Percentiles rank a stretch among this genome's conserved stretches.
phyloP scores from a whole-genome alignment of 1,140 invertebrate genomes.

The Pinna nobilis region DNA sequence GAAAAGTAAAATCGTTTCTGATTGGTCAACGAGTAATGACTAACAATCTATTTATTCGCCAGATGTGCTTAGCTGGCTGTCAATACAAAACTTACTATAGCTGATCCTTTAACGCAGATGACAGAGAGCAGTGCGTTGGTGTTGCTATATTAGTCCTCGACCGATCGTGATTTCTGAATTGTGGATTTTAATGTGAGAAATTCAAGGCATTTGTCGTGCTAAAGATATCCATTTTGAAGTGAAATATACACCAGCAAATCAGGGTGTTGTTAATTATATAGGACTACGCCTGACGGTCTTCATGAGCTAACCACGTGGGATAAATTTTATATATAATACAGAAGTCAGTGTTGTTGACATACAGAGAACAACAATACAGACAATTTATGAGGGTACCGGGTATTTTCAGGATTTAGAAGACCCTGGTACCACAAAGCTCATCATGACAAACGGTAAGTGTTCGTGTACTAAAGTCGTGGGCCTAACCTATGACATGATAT shows the following conservation, averaged over 20 bases:
- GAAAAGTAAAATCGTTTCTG: constrained; percentile 8
- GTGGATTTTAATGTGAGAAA: constrained; percentile 6
- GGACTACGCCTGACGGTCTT: no score
- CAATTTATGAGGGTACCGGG: no score
- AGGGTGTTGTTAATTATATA: neutral
- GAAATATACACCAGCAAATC: neutral
- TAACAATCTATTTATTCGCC: constrained; percentile 18
- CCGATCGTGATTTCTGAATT: neutral
- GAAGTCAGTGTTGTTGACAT: no score
- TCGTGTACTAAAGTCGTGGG: no score
- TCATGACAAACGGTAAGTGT: no score
- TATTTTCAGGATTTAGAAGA: no score
- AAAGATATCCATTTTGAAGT: neutral
- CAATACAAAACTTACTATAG: constrained; percentile 10
- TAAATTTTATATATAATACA: no score
- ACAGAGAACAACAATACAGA: no score
- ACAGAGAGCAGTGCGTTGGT: constrained; percentile 4
- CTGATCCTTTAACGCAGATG: constrained; percentile 9
- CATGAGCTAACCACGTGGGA: no score
- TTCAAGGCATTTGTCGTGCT: constrained; percentile 1
- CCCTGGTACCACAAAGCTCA: no score
- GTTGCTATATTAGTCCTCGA: neutral
- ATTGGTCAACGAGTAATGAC: constrained; percentile 12
- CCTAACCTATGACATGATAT: no score
- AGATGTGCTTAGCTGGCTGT: constrained; percentile 14